These are phyloP conservation scores for Phalacrocorax pelagicus DNA, from an alignment of 2,113 vertebrate genomes.

Conservation along the genomic window DNA sequence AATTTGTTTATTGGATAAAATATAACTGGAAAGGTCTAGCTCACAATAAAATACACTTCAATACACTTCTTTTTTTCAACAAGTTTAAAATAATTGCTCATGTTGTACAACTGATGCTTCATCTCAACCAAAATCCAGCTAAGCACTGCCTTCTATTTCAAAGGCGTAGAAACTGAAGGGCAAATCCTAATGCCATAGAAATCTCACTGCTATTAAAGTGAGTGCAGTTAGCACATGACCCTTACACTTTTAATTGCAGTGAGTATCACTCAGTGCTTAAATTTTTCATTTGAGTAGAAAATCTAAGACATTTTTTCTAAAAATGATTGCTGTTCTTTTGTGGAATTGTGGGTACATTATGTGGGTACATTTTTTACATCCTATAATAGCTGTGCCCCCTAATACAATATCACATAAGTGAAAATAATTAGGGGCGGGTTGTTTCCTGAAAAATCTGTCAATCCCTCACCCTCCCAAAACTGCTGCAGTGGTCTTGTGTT, in stretches of 20 bases:
- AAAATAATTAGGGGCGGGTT: not conserved
- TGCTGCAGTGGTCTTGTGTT: not conserved
- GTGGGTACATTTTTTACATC: not conserved
- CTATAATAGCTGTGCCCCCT: not conserved
- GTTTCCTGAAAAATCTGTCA: not conserved
- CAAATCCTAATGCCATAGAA: not conserved
- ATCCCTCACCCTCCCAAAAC: not conserved
- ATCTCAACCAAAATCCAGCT: not conserved
- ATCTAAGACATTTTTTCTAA: not conserved
- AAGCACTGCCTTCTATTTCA: not conserved
- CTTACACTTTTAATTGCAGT: not conserved
- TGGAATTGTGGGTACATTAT: not conserved
- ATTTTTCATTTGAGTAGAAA: constrained; percentile 6
- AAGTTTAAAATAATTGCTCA: not conserved
- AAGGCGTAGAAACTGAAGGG: not conserved
- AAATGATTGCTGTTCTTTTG: not conserved
- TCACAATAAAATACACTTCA: not conserved
- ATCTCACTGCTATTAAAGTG: not conserved
- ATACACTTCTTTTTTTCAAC: not conserved
- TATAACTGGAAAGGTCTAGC: not conserved
- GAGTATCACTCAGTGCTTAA: not conserved
- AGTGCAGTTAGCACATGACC: not conserved
- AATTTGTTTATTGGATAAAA: not conserved
- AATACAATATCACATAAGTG: not conserved
- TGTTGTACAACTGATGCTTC: not conserved